Evolutionary conservation across 2,113 vertebrate genomes (phyloP).

Genomic region (Hylia prasina): DNA sequence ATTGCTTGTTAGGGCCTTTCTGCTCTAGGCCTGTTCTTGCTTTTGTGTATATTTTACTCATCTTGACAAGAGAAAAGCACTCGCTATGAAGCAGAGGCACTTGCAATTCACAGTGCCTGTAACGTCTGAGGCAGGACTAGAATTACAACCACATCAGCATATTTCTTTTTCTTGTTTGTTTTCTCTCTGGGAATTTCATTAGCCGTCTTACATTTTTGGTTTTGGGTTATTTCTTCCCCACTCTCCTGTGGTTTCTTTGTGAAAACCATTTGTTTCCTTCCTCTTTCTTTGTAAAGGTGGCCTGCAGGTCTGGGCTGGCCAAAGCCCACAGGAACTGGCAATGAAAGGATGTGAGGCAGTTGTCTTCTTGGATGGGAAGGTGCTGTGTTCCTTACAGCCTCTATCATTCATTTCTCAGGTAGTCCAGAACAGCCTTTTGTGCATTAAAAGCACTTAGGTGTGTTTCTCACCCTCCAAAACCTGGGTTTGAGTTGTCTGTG

Average conservation of each 20-base stretch:
- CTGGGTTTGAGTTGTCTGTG: background rate
- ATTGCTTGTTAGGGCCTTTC: background rate
- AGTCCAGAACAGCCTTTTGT: background rate
- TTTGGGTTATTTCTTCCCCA: background rate
- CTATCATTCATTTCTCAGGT: background rate
- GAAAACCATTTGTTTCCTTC: background rate
- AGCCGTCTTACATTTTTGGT: background rate
- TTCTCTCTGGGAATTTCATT: background rate
- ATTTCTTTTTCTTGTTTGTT: background rate
- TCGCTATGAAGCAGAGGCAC: background rate
- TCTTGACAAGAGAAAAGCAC: background rate
- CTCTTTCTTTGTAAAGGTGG: background rate
- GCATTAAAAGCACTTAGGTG: background rate
- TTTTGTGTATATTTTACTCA: background rate
- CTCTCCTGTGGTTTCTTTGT: background rate
- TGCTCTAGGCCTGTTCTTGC: background rate
- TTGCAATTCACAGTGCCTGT: background rate
- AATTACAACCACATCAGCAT: background rate
- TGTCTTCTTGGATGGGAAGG: background rate
- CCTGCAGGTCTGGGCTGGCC: background rate
- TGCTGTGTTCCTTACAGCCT: fast-evolving
- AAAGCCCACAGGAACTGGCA: background rate
- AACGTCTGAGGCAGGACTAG: background rate
- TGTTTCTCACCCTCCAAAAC: background rate
- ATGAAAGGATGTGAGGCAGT: background rate